These are phyloP conservation scores for Notothenia coriiceps DNA, from an alignment of 2,113 vertebrate genomes.

Conservation along the genomic window DNA sequence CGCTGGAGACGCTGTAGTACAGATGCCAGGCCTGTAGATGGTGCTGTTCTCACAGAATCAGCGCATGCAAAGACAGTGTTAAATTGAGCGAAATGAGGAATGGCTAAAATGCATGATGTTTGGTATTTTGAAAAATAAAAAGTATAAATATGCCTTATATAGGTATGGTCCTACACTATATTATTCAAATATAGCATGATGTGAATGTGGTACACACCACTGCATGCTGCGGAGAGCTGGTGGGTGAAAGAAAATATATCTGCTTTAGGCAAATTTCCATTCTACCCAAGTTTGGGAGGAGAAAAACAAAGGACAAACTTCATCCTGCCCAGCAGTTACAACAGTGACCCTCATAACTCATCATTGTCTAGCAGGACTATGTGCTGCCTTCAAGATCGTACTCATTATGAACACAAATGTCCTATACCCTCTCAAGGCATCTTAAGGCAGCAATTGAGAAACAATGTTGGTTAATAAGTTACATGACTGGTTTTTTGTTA, in stretches of 20 bases:
- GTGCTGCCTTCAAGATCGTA: neutral
- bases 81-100: no score
- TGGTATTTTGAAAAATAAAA: no score
- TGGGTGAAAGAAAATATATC: slow-evolving; percentile 28
- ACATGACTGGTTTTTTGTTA: slow-evolving; percentile 23
- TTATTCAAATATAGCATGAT: no score
- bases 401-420: neutral
- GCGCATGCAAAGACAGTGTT: no score
- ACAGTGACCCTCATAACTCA: slow-evolving; percentile 15
- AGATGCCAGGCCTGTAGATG: no score
- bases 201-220: slow-evolving; percentile 26
- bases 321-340: slow-evolving; percentile 48
- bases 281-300: slow-evolving; percentile 85
- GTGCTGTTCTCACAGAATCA: no score
- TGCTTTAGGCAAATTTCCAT: slow-evolving; percentile 77
- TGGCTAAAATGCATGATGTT: no score
- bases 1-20: no score
- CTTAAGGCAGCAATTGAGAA: slow-evolving; percentile 19
- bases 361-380: neutral
- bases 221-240: slow-evolving; percentile 5
- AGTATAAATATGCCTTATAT: no score
- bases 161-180: no score
- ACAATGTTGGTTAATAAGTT: slow-evolving; percentile 29
- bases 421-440: neutral
- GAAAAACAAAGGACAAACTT: slow-evolving; percentile 82